Conservation (phyloP, 1,140 invertebrate genomes). For the Campodea augens region DNA sequence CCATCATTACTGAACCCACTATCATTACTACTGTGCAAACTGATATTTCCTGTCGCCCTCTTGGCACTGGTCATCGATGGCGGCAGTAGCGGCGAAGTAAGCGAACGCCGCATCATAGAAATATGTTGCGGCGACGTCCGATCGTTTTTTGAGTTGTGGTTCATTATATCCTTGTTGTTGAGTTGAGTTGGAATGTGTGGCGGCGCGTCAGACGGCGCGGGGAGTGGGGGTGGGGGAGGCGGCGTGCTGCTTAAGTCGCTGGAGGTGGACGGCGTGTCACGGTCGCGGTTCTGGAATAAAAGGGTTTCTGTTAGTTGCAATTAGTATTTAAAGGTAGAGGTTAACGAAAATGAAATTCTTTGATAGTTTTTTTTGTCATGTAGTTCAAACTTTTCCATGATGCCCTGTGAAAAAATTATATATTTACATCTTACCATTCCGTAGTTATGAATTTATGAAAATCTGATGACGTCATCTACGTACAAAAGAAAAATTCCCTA, state of each 20-base stretch:
- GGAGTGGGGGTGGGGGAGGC: slow-evolving; percentile 10
- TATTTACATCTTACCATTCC: too few species aligned
- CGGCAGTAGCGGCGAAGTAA: slow-evolving; percentile 18
- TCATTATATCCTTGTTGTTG: slow-evolving; percentile 14
- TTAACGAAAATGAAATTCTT: too few species aligned
- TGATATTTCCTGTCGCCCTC: slow-evolving; percentile 5
- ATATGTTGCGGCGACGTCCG: slow-evolving; percentile 10
- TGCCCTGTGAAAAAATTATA: too few species aligned
- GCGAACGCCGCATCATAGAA: slow-evolving; percentile 9
- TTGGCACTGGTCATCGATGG: slow-evolving; percentile 23
- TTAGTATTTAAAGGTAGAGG: too few species aligned
- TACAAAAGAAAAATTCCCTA: too few species aligned
- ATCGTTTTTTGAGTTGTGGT: slow-evolving; percentile 13
- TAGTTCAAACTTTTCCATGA: too few species aligned
- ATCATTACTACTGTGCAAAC: slow-evolving; percentile 69
- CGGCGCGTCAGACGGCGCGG: slow-evolving; percentile 24
- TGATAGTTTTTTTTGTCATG: too few species aligned
- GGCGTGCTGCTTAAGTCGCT: slow-evolving; percentile 24
- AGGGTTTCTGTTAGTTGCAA: neutral
- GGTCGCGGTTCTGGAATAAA: slow-evolving; percentile 13
- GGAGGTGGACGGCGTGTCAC: slow-evolving; percentile 19
- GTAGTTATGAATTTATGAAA: too few species aligned
- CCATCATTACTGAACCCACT: slow-evolving; percentile 81
- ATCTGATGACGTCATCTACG: too few species aligned
- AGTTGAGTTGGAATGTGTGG: slow-evolving; percentile 32